Evolutionary conservation across 1,140 invertebrate species (phyloP).

Genomic region (Leptinotarsa undecemlineata): DNA sequence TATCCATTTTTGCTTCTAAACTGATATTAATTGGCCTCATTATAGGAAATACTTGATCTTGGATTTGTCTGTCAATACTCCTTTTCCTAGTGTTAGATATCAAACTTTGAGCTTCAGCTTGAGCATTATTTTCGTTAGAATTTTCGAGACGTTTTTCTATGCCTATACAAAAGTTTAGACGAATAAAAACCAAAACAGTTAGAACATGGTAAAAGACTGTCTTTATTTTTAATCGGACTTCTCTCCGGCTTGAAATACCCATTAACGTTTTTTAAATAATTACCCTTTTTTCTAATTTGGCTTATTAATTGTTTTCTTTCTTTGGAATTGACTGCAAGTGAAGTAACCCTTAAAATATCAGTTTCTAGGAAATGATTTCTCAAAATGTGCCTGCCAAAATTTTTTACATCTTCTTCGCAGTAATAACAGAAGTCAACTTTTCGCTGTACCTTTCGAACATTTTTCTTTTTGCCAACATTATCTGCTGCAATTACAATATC

Average conservation of each 20-base stretch:
- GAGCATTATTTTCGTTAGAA: not conserved
- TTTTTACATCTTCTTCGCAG: constrained; percentile 12
- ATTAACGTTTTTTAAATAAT: constrained; percentile 25
- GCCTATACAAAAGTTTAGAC: constrained; percentile 8
- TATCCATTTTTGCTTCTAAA: constrained; percentile 39
- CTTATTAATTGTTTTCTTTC: constrained; percentile 30
- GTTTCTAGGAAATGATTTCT: constrained; percentile 28
- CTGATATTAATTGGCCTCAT: constrained; percentile 42
- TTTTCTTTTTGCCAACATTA: not conserved
- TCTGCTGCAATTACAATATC: too few species aligned
- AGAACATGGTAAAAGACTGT: not conserved
- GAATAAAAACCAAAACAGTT: constrained; percentile 8
- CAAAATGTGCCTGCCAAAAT: constrained; percentile 30
- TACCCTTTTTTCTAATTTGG: constrained; percentile 26
- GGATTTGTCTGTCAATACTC: constrained; percentile 24
- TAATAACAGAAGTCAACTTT: too few species aligned
- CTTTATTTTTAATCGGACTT: not conserved
- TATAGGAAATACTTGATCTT: constrained; percentile 36
- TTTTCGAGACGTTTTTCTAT: not conserved
- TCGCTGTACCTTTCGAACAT: too few species aligned
- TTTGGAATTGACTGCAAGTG: constrained; percentile 1
- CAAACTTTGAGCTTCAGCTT: constrained; percentile 7
- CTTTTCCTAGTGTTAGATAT: constrained; percentile 7
- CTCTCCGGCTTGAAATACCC: constrained; percentile 11
- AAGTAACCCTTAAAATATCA: constrained; percentile 25